Base-by-base conservation (phyloP, 2,797 vertebrate species). In the Chelmon rostratus region DNA sequence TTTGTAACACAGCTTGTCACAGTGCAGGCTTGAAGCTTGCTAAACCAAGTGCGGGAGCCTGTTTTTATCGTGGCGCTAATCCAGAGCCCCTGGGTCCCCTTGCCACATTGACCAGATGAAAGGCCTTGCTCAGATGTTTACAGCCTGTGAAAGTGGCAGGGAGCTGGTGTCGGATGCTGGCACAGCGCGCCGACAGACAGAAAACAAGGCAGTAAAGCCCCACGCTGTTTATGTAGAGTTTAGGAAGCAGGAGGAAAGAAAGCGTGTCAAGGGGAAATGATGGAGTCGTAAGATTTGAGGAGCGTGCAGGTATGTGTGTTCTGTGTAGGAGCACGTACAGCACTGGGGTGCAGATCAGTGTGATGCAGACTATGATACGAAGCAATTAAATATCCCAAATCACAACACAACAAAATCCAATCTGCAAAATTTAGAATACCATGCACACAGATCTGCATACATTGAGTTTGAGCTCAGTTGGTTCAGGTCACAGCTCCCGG, bases 61-160 rank as follows among this genome's bases (percentile, higher is more conserved):
- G 88, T 91, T 93, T 95, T 94, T 92, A 95, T 92, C 90, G 84
- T 90, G 89, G 89, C 79, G 86, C 89, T 95, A 94, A 95, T 94
- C 92, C 92, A 90, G 92, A 88, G 92, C 93, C 93, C 93, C 93
- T 92, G 91, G 93, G 93, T 93, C 92, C 91, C 91, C 78, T 90
- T 90, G 90, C 89, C 93, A 90, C 93, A 93, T 87, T 92, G 86
- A 94, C 92, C 95, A 95, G 95, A 96, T 95, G 94, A 96, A 96
- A 96, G 95, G 92, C 89, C 93, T 91, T 80, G 87, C 86, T 91
- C 94, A 94, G 91, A 95, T 93, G 91, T 96, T 96, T 95, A 95
- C 90, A 91, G 93, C 94, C 95, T 94, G 93, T 95, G 94, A 95
- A 95, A 95, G 93, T 95, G 92, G 94, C 89, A 89, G 93, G 92